A percentile compares a stretch with the other conserved stretches of the same genome.
Conservation (phyloP, 1,140 invertebrate species). For the Drosophila biarmipes region DNA sequence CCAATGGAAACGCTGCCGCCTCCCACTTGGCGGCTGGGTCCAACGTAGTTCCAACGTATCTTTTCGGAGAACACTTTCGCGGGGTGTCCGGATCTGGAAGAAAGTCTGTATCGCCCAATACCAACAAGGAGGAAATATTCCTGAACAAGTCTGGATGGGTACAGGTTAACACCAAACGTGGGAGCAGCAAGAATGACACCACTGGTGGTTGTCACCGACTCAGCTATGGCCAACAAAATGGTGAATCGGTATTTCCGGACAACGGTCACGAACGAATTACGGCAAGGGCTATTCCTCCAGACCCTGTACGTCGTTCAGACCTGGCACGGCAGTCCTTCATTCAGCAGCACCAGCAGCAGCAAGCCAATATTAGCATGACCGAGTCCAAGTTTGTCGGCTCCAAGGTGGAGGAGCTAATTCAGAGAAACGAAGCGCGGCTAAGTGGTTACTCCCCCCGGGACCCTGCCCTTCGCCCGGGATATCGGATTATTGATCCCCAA, state of each 20-base stretch:
- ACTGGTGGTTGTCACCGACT: constrained; percentile 39
- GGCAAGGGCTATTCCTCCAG: constrained; percentile 47
- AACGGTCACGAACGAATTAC: constrained; percentile 25
- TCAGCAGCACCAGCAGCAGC: constrained; percentile 49
- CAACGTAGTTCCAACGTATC: constrained; percentile 70
- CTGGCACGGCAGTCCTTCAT: constrained; percentile 50
- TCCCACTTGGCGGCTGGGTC: constrained; percentile 16
- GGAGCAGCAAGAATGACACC: constrained; percentile 45
- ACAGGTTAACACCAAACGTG: constrained; percentile 73
- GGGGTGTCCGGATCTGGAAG: constrained; percentile 23
- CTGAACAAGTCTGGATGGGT: constrained; percentile 84
- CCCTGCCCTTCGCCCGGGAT: constrained; percentile 64
- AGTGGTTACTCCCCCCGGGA: constrained; percentile 41
- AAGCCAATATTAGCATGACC: constrained; percentile 19
- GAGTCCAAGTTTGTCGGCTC: constrained; percentile 70
- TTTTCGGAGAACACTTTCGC: constrained; percentile 78
- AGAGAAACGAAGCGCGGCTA: constrained; percentile 72
- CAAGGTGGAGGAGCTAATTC: constrained; percentile 81
- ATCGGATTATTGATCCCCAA: constrained; percentile 79
- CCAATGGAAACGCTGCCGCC: constrained; percentile 11
- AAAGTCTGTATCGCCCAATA: constrained; percentile 51
- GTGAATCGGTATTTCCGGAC: background rate
- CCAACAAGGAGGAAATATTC: constrained; percentile 79
- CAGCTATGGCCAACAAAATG: constrained; percentile 60
- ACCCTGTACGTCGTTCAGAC: constrained; percentile 53